phyloP scores from a whole-genome alignment of 2,888 invertebrate genomes.

The Copidosoma aretas region DNA sequence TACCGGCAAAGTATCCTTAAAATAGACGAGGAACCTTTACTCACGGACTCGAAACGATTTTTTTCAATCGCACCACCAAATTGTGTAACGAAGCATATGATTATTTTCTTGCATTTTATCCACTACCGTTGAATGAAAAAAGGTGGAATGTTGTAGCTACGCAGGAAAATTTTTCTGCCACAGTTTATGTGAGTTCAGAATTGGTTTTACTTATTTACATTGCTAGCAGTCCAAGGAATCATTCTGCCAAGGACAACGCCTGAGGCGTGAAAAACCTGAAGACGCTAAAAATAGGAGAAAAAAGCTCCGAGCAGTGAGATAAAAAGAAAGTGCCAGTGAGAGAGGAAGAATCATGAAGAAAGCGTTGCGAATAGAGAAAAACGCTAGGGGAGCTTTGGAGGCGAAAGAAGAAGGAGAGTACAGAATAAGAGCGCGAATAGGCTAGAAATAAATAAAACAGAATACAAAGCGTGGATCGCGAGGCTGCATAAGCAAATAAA shows the following conservation, averaged over 20 bases:
- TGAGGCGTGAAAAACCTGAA: no score
- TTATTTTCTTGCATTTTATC: no score
- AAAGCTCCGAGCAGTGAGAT: background rate
- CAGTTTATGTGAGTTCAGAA: conserved; percentile 14
- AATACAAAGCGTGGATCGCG: conserved; percentile 23
- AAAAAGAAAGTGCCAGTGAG: background rate
- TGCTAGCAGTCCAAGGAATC: conserved; percentile 21
- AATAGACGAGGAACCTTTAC: no score
- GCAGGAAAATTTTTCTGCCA: no score
- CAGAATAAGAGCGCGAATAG: conserved; percentile 30
- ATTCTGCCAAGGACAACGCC: conserved; percentile 31
- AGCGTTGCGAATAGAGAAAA: conserved; percentile 1
- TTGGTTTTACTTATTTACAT: conserved; percentile 27
- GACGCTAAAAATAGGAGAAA: no score
- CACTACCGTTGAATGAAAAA: no score
- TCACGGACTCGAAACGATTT: no score
- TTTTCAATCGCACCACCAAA: no score
- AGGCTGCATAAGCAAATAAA: conserved; percentile 25
- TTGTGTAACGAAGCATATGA: no score
- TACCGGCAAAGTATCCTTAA: no score
- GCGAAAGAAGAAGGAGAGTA: conserved; percentile 32
- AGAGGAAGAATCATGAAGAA: background rate
- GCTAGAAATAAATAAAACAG: conserved; percentile 35
- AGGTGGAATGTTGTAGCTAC: no score
- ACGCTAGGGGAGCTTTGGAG: conserved; percentile 16